Evolutionary conservation across 2,888 invertebrate species (phyloP).

Genomic region (Drosophila prostipennis): DNA sequence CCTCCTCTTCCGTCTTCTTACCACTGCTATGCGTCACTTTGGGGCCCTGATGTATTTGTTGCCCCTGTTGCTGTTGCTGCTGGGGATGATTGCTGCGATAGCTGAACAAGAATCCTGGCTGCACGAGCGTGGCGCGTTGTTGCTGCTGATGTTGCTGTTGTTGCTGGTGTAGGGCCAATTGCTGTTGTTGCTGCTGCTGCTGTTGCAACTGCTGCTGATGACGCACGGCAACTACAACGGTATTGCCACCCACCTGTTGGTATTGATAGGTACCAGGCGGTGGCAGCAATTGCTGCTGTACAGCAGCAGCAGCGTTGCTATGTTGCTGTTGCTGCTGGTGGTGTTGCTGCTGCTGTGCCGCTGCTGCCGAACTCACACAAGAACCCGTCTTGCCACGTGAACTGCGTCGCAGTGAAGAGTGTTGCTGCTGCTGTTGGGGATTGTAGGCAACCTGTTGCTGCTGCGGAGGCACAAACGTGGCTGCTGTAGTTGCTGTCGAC

Average conservation of each 20-base stretch:
- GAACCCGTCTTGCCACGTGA: conserved; percentile 85
- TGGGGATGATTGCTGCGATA: conserved; percentile 74
- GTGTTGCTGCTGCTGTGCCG: conserved; percentile 77
- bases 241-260: conserved; percentile 70
- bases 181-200: conserved; percentile 77
- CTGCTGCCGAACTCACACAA: conserved; percentile 83
- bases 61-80: conserved; percentile 46
- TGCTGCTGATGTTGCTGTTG: conserved; percentile 65
- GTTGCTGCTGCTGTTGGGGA: conserved; percentile 60
- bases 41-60: conserved; percentile 39
- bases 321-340: conserved; percentile 66
- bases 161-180: conserved; percentile 66
- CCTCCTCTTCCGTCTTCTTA: conserved; percentile 48
- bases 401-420: conserved; percentile 83
- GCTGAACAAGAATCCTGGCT: conserved; percentile 80
- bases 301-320: conserved; percentile 59
- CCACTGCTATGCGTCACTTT: conserved; percentile 74
- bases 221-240: conserved; percentile 72
- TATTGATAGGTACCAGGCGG: conserved; percentile 65
- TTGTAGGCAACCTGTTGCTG: conserved; percentile 56
- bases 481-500: conserved; percentile 33
- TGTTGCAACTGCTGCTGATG: conserved; percentile 68
- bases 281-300: conserved; percentile 60
- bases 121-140: conserved; percentile 76
- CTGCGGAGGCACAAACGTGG: conserved; percentile 56